Conservation (phyloP, 2,888 invertebrate species). For the Tiphia femorata region DNA sequence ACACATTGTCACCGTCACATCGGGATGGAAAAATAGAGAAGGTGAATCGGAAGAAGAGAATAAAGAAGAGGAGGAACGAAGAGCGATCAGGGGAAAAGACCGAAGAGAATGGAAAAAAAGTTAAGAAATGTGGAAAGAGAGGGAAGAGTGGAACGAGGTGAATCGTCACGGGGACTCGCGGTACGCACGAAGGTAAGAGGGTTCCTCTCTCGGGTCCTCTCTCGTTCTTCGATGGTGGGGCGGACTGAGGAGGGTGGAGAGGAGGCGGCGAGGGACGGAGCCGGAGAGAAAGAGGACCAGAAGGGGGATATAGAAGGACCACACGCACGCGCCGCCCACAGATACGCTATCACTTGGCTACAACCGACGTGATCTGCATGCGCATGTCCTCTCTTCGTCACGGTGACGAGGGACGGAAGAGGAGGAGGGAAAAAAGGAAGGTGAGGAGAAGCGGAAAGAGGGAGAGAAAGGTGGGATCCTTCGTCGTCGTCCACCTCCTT, state of each 20-base stretch:
- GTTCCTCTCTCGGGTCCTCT: too few relatives aligned
- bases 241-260: not conserved
- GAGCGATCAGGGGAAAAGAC: not conserved
- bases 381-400: conserved; percentile 61
- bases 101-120: too few relatives aligned
- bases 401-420: conserved; percentile 15
- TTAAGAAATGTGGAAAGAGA: too few relatives aligned
- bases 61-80: not conserved
- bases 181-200: too few relatives aligned
- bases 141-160: too few relatives aligned
- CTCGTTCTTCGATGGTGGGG: too few relatives aligned
- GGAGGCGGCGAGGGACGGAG: conserved; percentile 28
- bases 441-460: conserved; percentile 4
- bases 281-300: conserved; percentile 28
- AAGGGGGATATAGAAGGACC: conserved; percentile 63
- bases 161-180: too few relatives aligned
- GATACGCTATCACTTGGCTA: conserved; percentile 67
- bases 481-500: conserved; percentile 17
- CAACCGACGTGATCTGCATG: conserved; percentile 68
- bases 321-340: conserved; percentile 69
- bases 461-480: conserved; percentile 17
- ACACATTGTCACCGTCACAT: too few relatives aligned
- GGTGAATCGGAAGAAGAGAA: not conserved
- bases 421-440: conserved; percentile 13
- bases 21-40: not conserved